Evolutionary conservation across 2,797 vertebrate species (phyloP), one percentile per base, ranked within the genome.

Genomic region (Coccyzus lansbergi): DNA sequence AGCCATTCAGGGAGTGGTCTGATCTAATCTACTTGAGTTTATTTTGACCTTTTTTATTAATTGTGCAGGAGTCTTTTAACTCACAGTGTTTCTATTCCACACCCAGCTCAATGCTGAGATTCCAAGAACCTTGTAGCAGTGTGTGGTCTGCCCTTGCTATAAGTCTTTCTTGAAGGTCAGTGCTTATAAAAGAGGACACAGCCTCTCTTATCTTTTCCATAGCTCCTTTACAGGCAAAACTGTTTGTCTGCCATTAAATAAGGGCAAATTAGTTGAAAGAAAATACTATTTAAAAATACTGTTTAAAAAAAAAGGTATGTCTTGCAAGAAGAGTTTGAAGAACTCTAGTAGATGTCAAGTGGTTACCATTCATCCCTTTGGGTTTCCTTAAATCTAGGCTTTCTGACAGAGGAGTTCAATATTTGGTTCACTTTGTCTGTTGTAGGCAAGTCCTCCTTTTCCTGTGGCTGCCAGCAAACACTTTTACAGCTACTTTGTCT

Each of bases 1-100:
- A 40, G 36, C 28, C 4, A 0, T 42, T 58, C 31, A 19, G 67
- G 20, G 15, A 6, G 25, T 5, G 8, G 18, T 48, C 1, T 2
- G 33, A 29, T 33, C 52, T 71, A 31, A 70, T 46, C 19, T 46
- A 9, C 51, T n/a, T 24, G 19, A 10, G 46, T 68, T 64, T 33
- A 10, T 38, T 64, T 60, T 60, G 46, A 70, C 25, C 24, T 69
- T 76, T 55, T 63, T 64, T 52, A 13, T 12, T 65, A 9, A 12
- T 42, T 55, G 25, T 12, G 2, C 18, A 46, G n/a, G 18, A 17
- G 31, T 68, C 48, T 62, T 56, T 44, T n/a, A 59, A 14, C 20
- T n/a, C 58, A 12, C 20, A 14, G 36, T 34, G 18, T 29, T 80
- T 15, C 0, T 12, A 33, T 16, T 64, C 58, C 17, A 12, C 46